Evolutionary conservation across 2,797 vertebrate species (phyloP), one percentile per base, ranked within the genome.

Genomic region (Molossus alvarezi): DNA sequence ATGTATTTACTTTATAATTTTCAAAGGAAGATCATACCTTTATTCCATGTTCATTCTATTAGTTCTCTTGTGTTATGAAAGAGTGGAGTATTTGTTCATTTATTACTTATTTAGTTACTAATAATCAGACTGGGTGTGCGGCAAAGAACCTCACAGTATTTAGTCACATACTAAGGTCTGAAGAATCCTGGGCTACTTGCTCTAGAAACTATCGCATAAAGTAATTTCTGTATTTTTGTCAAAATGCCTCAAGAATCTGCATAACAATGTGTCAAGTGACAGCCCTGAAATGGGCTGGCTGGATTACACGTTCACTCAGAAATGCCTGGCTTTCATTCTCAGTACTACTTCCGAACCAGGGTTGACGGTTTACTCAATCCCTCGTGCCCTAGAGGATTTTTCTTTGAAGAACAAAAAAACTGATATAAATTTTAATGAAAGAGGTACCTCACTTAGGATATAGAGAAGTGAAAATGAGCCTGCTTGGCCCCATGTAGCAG

Each of bases 171-270:
- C 4, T 23, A 9, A 95, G 51, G 15, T 48, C 15, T 58, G 67
- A 69, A 57, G 45, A 90, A 71, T 33, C 18, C 20, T 88, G 90
- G 93, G 84, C 64, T 97, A 71, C 96, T 91, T 97, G 95, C 80
- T 96, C 84, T 95, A 97, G 96, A 96, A 98, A 98, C 9, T 14
- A 29, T 10, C 87, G 37, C 95, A 7, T 79, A 89, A 9, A 97
- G 90, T 97, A 96, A 97, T 96, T 96, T 95, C 95, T 98, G 94
- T 98, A 97, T 98, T 98, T 98, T 98, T 98, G 91, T 95, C 95
- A 98, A 98, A 98, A 98, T 97, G 85, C 97, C 98, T 98, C 97
- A 98, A 97, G 29, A 98, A 98, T 98, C 97, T 98, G 94, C 98
- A 85, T 90, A 94, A 97, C 84, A 95, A 91, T 97, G 96, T 91